These are phyloP conservation scores for Iselma pallidipennis DNA, from an alignment of 2,888 invertebrate genomes.

Conservation along the genomic window DNA sequence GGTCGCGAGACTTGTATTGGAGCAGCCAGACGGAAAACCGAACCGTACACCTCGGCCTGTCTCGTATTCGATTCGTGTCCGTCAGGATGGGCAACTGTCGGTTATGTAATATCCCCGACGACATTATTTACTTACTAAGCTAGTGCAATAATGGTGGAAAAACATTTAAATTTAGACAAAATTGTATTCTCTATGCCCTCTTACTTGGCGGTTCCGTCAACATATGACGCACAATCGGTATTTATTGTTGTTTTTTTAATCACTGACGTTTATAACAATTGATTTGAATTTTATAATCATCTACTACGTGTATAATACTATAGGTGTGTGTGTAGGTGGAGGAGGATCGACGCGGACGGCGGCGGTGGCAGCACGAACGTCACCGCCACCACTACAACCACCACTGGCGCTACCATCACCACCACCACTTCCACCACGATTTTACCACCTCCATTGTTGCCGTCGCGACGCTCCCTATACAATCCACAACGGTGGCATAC, in stretches of 20 bases:
- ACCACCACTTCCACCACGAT: neutral
- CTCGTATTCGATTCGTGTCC: slow-evolving; percentile 35
- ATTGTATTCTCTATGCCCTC: slow-evolving; percentile 37
- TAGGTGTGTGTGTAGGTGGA: neutral
- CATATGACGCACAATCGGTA: slow-evolving; percentile 18
- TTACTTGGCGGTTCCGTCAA: slow-evolving; percentile 41
- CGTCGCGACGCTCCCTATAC: neutral
- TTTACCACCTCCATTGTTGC: neutral
- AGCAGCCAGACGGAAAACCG: slow-evolving; percentile 50
- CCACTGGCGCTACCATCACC: neutral
- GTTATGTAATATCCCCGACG: slow-evolving; percentile 50
- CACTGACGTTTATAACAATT: too few species aligned
- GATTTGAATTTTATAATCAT: neutral
- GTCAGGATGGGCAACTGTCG: slow-evolving; percentile 47
- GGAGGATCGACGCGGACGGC: neutral
- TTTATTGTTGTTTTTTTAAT: too few species aligned
- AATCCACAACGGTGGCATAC: neutral
- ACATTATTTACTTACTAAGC: slow-evolving; percentile 49
- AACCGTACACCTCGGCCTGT: slow-evolving; percentile 44
- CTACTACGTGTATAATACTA: too few species aligned
- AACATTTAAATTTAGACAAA: slow-evolving; percentile 46
- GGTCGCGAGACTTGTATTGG: slow-evolving; percentile 36
- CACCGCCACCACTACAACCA: neutral
- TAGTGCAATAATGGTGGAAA: slow-evolving; percentile 42
- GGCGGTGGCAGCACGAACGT: neutral